Evolutionary conservation across 2,113 vertebrate species (phyloP).

Genomic region (Dasyprocta punctata): DNA sequence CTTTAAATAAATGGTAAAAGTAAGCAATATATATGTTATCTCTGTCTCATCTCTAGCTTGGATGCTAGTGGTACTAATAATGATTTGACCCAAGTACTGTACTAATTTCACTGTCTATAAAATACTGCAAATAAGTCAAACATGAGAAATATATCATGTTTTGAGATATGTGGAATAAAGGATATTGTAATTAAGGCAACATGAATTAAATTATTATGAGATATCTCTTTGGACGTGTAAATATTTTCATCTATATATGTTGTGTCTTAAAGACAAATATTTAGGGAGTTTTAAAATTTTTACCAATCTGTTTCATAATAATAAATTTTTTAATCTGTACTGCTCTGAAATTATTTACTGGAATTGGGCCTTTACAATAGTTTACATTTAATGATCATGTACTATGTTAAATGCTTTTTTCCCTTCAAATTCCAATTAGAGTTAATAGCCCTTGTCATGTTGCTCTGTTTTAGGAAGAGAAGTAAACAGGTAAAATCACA

Average conservation of each 20-base stretch:
- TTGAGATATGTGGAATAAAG: conserved; percentile 1
- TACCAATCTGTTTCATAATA: background rate
- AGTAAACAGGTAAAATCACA: conserved; percentile 81
- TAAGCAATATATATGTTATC: conserved; percentile 15
- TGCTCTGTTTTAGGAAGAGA: conserved; percentile 76
- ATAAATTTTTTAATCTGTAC: conserved; percentile 22
- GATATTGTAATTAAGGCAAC: conserved; percentile 4
- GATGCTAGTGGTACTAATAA: background rate
- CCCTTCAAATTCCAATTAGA: background rate
- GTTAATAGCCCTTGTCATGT: conserved; percentile 62
- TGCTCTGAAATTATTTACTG: conserved; percentile 24
- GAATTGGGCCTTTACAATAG: conserved; percentile 29
- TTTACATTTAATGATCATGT: background rate
- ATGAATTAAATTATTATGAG: background rate
- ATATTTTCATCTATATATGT: conserved; percentile 35
- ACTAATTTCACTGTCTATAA: conserved; percentile 35
- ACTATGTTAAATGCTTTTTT: background rate
- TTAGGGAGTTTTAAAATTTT: background rate
- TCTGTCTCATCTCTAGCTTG: background rate
- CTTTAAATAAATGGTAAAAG: conserved; percentile 17
- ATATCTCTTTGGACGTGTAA: background rate
- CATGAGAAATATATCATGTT: background rate
- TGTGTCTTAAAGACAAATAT: conserved; percentile 18
- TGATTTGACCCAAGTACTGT: background rate
- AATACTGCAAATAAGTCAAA: conserved; percentile 24